Evolutionary conservation across 1,140 invertebrate species (phyloP), one percentile per base, ranked within the genome.

Genomic region (Lordiphosa collinella): DNA sequence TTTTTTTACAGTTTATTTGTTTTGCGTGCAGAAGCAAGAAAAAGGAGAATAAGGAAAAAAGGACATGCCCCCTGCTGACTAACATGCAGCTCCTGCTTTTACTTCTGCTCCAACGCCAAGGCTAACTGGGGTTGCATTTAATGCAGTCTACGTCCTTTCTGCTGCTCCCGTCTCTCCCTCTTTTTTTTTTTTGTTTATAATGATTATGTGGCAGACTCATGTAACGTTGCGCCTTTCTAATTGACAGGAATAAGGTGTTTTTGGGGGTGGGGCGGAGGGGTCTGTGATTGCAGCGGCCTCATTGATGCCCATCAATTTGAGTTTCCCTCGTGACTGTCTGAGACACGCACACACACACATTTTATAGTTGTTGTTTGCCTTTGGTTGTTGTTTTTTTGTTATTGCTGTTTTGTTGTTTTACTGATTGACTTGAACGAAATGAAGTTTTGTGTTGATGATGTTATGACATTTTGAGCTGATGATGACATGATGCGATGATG

Each of bases 1-100:
- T 40, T n/a, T 14, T 66, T 66, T 67, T 58, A 67, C 53, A 66
- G 47, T 67, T 67, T 67, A 49, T 67, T 67, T 67, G 63, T 67
- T 67, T 67, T 67, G 46, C 63, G 62, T 66, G 63, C 35, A 22
- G 22, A 29, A 29, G 22, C 40, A 43, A 43, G 12, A 29, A 31
- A 44, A 44, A 31, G 12, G 22, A 25, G 18, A 44, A 44, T 29
- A 29, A 14, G 16, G 18, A 10, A 10, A 16, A 18, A 10, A 10
- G 37, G 16, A 18, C 9, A 14, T 16, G 31, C 50, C 12, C 40
- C 53, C 18, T 29, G 8, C 32, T 25, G 29, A 31, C 44, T 51
- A 29, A 8, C 25, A 29, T 29, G 25, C 7, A 8, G 25, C 7
- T 29, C 7, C 25, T 29, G 25, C 6, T 8, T 29, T 29, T 29